Conservation (phyloP, 2,113 vertebrate genomes). For the Chascanopsetta lugubris region DNA sequence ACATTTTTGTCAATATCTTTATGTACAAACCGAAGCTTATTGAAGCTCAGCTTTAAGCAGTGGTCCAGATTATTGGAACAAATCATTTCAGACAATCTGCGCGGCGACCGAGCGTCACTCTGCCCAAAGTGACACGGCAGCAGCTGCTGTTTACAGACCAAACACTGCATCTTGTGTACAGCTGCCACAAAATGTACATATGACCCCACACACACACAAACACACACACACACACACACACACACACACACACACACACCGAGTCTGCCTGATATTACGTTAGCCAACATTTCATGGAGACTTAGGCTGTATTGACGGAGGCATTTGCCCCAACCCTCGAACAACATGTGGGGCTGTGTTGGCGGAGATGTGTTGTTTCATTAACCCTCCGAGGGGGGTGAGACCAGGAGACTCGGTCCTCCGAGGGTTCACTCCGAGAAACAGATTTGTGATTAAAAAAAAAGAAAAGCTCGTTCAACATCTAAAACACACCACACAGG, state of each 20-base stretch:
- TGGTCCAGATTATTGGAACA: background rate
- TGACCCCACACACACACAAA: constrained; percentile 2
- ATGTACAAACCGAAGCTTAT: too few relatives aligned
- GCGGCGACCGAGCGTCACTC: constrained; percentile 17
- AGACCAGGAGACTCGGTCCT: background rate
- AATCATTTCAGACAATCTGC: constrained; percentile 27
- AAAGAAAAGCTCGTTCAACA: background rate
- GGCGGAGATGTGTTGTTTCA: background rate
- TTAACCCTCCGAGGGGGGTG: background rate
- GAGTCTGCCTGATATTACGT: too few relatives aligned
- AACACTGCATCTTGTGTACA: constrained; percentile 50
- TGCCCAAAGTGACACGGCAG: constrained; percentile 32
- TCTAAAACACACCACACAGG: background rate
- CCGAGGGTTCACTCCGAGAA: background rate
- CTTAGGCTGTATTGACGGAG: background rate
- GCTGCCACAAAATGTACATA: constrained; percentile 43
- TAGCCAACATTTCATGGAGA: constrained; percentile 1
- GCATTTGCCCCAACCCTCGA: background rate
- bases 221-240: constrained; percentile 16
- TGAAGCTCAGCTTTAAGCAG: too few relatives aligned
- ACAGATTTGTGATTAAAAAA: background rate
- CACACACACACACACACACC: constrained; percentile 22
- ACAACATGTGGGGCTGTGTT: background rate
- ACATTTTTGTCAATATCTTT: too few relatives aligned
- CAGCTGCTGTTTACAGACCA: constrained; percentile 56